These are phyloP conservation scores for Rhombomys opimus DNA, from an alignment of 2,113 vertebrate genomes.

Conservation along the genomic window DNA sequence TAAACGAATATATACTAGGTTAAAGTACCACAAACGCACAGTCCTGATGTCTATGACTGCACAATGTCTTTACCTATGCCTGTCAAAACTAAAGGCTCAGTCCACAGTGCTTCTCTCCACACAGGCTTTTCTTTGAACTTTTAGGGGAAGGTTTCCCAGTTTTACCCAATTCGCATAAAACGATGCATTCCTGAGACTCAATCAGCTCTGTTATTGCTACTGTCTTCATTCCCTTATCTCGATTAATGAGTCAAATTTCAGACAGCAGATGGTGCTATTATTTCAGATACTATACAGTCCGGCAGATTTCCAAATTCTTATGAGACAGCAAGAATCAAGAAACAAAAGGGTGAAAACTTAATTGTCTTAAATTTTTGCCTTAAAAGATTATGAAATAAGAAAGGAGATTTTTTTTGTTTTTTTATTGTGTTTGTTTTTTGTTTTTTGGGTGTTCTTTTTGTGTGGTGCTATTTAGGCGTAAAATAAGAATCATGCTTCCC, in stretches of 20 bases:
- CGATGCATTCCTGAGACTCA: not conserved
- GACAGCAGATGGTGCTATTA: constrained; percentile 90
- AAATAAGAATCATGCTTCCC: not conserved
- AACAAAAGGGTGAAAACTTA: constrained; percentile 26
- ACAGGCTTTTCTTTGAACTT: not conserved
- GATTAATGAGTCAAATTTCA: constrained; percentile 44
- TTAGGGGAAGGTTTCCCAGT: not conserved
- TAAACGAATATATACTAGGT: constrained; percentile 16
- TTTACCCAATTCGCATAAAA: not conserved
- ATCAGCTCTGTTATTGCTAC: not conserved
- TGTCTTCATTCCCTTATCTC: not conserved
- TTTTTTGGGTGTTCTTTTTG: constrained; percentile 42
- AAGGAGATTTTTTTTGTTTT: constrained; percentile 47
- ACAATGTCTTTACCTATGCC: not conserved
- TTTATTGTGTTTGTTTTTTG: not conserved
- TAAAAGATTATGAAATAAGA: not conserved
- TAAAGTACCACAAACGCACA: not conserved
- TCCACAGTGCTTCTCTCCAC: not conserved
- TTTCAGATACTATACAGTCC: constrained; percentile 81
- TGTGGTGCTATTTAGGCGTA: constrained; percentile 42
- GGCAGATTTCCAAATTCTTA: not conserved
- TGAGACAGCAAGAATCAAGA: constrained; percentile 21
- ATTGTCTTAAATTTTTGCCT: constrained; percentile 32
- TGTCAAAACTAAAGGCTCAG: not conserved
- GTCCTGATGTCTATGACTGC: not conserved